These are phyloP conservation scores for Lathamus discolor DNA, from an alignment of 2,113 vertebrate genomes.

Conservation along the genomic window DNA sequence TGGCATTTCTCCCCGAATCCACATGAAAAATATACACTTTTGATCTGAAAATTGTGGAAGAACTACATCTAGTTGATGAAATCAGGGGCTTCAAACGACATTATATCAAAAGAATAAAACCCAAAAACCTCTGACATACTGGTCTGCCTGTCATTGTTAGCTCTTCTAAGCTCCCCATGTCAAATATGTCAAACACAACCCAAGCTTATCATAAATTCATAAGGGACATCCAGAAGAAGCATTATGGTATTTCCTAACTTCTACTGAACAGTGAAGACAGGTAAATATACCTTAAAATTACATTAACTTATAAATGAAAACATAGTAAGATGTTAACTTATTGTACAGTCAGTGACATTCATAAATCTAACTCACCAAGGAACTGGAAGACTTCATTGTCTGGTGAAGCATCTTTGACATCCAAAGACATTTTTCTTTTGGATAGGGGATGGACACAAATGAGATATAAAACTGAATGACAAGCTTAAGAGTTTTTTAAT, in stretches of 20 bases:
- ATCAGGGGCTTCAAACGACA: neutral
- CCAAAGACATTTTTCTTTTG: neutral
- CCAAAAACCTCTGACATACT: neutral
- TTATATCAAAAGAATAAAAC: neutral
- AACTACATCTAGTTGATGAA: neutral
- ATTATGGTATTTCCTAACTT: neutral
- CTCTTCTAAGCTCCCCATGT: neutral
- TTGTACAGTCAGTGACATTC: neutral
- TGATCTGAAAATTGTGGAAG: neutral
- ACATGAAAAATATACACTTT: neutral
- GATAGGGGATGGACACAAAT: neutral
- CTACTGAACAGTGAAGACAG: neutral
- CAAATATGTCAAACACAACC: neutral
- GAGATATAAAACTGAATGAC: neutral
- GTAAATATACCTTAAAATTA: neutral
- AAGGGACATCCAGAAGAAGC: neutral
- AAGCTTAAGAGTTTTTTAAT: neutral
- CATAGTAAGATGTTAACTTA: neutral
- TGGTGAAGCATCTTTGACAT: neutral
- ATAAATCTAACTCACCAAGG: neutral
- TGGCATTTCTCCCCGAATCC: neutral
- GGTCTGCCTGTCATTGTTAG: neutral
- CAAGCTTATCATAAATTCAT: neutral
- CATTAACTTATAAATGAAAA: neutral
- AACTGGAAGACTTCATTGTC: neutral